Percentiles rank a stretch among this genome's conserved stretches.
These are phyloP conservation scores for Eupristina koningsbergeri DNA, from an alignment of 1,140 invertebrate species.

Conservation along the genomic window DNA sequence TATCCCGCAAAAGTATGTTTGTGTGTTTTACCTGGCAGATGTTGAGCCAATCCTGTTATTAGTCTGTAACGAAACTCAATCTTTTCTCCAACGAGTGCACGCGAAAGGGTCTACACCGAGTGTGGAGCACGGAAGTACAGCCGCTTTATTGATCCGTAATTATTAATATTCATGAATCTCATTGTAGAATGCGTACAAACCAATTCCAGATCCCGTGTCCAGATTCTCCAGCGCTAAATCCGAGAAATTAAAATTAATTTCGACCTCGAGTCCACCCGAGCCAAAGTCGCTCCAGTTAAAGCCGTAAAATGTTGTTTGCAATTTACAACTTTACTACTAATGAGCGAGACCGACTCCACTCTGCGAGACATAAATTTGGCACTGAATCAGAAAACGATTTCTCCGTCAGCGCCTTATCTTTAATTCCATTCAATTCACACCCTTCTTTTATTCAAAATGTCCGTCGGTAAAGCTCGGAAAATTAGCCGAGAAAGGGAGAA, in stretches of 20 bases:
- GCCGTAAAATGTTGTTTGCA: background rate
- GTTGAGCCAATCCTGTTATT: background rate
- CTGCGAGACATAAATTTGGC: background rate
- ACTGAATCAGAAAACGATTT: constrained; percentile 25
- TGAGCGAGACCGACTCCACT: background rate
- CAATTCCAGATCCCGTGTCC: background rate
- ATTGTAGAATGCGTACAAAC: background rate
- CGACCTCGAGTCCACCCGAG: background rate
- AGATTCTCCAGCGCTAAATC: background rate
- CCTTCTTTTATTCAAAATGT: constrained; percentile 15
- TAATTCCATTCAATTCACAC: constrained; percentile 40
- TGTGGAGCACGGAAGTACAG: background rate
- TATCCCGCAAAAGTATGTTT: background rate
- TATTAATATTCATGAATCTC: background rate
- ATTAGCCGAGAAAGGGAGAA: constrained; percentile 11
- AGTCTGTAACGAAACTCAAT: background rate
- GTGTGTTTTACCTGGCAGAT: constrained; percentile 2
- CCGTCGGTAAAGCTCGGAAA: background rate
- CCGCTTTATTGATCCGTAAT: background rate
- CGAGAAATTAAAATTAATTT: background rate
- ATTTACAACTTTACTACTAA: background rate
- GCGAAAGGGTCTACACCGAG: background rate
- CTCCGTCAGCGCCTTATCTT: constrained; percentile 23
- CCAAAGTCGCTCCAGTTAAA: too few species aligned
- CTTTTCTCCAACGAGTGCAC: background rate